phyloP scores from a whole-genome alignment of 2,113 vertebrate species.

The Cryptotis parvus region DNA sequence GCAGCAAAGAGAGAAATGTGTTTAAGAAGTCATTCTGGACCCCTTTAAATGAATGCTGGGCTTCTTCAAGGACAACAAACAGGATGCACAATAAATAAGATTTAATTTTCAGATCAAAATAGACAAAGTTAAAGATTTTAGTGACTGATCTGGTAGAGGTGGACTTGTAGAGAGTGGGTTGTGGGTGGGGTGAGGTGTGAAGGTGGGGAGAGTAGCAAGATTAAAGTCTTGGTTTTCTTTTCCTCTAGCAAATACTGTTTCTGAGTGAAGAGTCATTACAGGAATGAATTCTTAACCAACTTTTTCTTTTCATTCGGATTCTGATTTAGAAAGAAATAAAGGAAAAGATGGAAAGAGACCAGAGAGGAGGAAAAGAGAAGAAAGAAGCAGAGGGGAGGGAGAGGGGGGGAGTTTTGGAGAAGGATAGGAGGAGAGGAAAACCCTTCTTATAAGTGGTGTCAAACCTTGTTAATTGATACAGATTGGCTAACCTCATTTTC shows the following conservation, averaged over 20 bases:
- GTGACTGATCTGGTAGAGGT: conserved; percentile 89
- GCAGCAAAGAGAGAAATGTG: conserved; percentile 99
- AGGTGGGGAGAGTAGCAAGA: conserved; percentile 90
- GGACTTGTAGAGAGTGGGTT: conserved; percentile 83
- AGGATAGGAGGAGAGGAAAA: conserved; percentile 38
- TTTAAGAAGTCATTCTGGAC: conserved; percentile 99
- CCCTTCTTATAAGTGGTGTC: conserved; percentile 88
- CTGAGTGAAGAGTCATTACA: conserved; percentile 87
- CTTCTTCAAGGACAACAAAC: conserved; percentile 96
- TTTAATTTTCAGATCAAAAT: conserved; percentile 91
- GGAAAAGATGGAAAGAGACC: not conserved
- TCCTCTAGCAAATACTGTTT: conserved; percentile 86
- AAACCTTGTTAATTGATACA: conserved; percentile 91
- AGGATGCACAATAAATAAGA: conserved; percentile 95
- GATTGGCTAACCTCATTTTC: conserved; percentile 90
- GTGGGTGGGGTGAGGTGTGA: conserved; percentile 54
- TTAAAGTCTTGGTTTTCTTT: conserved; percentile 89
- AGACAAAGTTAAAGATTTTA: conserved; percentile 91
- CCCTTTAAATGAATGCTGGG: conserved; percentile 96
- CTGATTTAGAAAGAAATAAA: conserved; percentile 81
- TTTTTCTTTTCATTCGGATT: conserved; percentile 85
- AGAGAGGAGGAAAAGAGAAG: not conserved
- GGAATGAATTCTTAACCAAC: conserved; percentile 90
- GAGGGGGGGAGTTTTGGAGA: no score
- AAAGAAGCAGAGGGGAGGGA: conserved; percentile 40